A percentile compares a stretch with the other conserved stretches of the same genome.
Conservation (phyloP, 2,888 invertebrate species). For the Copidosoma aretas region DNA sequence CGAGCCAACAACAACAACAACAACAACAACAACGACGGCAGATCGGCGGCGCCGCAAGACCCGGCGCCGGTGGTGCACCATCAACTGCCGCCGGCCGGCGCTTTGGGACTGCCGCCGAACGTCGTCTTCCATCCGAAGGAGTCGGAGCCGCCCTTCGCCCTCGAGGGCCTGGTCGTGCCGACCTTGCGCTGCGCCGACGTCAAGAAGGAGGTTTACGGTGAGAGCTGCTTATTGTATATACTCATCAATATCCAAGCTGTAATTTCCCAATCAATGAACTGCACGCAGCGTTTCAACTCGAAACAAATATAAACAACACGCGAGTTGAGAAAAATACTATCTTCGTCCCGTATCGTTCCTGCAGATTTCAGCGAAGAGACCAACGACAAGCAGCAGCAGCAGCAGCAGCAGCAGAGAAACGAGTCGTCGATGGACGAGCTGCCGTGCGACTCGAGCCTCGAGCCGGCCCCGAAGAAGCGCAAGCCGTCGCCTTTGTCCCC, state of each 20-base stretch:
- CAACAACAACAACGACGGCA: neutral
- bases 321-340: no score
- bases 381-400: slow-evolving; percentile 17
- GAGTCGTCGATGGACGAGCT: slow-evolving; percentile 24
- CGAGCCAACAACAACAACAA: no score
- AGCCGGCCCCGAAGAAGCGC: slow-evolving; percentile 10
- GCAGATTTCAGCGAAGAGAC: slow-evolving; percentile 22
- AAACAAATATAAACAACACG: no score
- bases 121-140: slow-evolving; percentile 52
- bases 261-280: no score
- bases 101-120: slow-evolving; percentile 48
- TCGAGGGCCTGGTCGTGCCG: slow-evolving; percentile 42
- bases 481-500: no score
- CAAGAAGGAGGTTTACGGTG: slow-evolving; percentile 23
- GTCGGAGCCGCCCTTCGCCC: slow-evolving; percentile 52
- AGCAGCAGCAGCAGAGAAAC: slow-evolving; percentile 3
- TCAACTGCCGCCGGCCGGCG: slow-evolving; percentile 1
- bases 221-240: no score
- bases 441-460: slow-evolving; percentile 9
- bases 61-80: no score
- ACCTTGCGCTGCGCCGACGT: slow-evolving; percentile 2
- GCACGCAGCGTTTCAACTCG: no score
- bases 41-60: slow-evolving; percentile 13
- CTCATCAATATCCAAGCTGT: no score
- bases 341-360: no score